Evolutionary conservation across 1,140 invertebrate genomes (phyloP).

Genomic region (Hylyphantes graminicola): DNA sequence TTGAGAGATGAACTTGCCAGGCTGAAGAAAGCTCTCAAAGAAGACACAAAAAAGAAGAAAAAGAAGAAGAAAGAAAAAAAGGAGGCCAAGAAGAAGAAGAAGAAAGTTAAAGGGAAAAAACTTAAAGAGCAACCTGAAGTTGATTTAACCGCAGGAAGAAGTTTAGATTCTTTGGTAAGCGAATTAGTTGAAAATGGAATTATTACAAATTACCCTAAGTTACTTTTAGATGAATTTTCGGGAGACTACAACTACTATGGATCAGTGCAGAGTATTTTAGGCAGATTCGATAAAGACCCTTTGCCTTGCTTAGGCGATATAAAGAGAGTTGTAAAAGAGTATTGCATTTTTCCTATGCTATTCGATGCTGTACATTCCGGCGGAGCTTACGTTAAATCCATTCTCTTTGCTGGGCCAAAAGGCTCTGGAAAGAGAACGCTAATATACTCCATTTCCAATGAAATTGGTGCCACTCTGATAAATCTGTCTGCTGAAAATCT

Average conservation of each 20-base stretch:
- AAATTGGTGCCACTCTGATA: constrained; percentile 89
- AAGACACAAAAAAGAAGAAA: constrained; percentile 17
- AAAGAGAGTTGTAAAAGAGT: constrained; percentile 85
- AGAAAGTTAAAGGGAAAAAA: constrained; percentile 55
- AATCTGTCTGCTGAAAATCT: constrained; percentile 91
- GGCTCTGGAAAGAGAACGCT: constrained; percentile 91
- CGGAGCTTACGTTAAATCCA: constrained; percentile 80
- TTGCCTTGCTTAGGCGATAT: constrained; percentile 82
- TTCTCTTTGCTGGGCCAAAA: constrained; percentile 82
- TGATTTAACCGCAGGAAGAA: constrained; percentile 93
- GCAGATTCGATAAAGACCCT: constrained; percentile 70
- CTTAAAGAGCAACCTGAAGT: constrained; percentile 94
- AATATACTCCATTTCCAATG: constrained; percentile 87
- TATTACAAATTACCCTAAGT: constrained; percentile 37
- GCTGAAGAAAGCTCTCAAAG: not conserved
- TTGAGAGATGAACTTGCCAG: constrained; percentile 19
- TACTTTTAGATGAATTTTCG: constrained; percentile 2
- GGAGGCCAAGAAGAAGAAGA: constrained; percentile 75
- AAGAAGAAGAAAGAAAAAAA: constrained; percentile 70
- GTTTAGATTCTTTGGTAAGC: constrained; percentile 89
- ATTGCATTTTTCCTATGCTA: constrained; percentile 85
- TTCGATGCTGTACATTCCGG: constrained; percentile 23
- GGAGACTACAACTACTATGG: constrained; percentile 44
- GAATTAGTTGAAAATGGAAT: constrained; percentile 91
- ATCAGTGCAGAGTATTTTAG: not conserved